phyloP scores from a whole-genome alignment of 1,140 invertebrate species.

The Fopius arisanus region DNA sequence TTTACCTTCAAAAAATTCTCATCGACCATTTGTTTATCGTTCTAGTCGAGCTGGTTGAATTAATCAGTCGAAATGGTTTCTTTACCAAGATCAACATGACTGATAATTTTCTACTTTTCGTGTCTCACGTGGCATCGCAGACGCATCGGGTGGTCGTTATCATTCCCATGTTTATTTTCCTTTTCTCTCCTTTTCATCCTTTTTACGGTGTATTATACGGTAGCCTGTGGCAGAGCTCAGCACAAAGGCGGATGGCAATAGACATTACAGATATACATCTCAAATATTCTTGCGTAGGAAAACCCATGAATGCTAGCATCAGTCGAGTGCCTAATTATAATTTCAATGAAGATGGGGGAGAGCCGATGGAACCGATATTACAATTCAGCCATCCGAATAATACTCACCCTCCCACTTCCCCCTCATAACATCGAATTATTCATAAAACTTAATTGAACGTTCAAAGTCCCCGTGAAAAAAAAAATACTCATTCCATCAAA shows the following conservation, averaged over 20 bases:
- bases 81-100: background rate
- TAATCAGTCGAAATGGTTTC: background rate
- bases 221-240: background rate
- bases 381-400: no score
- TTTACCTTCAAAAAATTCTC: background rate
- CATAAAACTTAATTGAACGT: no score
- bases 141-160: conserved; percentile 19
- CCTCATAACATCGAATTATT: background rate
- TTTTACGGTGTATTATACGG: background rate
- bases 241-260: conserved; percentile 26
- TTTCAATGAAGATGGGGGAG: conserved; percentile 36
- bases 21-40: background rate
- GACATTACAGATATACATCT: conserved; percentile 42
- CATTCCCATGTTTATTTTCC: background rate
- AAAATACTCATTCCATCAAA: no score
- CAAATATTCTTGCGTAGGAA: background rate
- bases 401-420: no score
- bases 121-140: background rate
- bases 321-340: conserved; percentile 36
- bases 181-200: background rate
- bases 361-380: background rate
- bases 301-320: conserved; percentile 22
- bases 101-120: background rate
- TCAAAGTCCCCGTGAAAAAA: no score
- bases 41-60: background rate